Percentiles rank a stretch among this genome's conserved stretches.
These are phyloP conservation scores for Mycteria americana DNA, from an alignment of 2,797 vertebrate species.

Conservation along the genomic window DNA sequence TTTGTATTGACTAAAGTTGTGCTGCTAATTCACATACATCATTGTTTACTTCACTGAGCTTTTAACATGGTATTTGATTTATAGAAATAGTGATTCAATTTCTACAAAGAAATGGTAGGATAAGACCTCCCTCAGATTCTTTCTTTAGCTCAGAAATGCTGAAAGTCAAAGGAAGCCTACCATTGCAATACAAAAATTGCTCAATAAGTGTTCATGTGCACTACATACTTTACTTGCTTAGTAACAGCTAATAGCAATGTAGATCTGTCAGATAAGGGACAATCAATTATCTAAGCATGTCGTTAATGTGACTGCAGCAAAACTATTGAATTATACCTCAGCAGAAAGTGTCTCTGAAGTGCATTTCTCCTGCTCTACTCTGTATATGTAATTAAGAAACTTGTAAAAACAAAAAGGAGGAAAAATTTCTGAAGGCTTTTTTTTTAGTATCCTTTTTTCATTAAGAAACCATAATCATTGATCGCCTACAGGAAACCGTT, in stretches of 20 bases:
- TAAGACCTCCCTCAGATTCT: slow-evolving; percentile 20
- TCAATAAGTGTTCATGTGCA: not conserved
- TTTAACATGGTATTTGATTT: slow-evolving; percentile 75
- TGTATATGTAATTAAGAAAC: not conserved
- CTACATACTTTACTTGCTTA: not conserved
- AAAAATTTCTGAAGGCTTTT: not conserved
- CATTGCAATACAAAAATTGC: slow-evolving; percentile 26
- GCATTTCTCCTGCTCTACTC: not conserved
- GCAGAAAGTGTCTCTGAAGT: not conserved
- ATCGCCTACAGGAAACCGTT: not conserved
- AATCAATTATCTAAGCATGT: slow-evolving; percentile 49
- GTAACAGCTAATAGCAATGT: slow-evolving; percentile 23
- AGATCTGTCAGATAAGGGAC: slow-evolving; percentile 49
- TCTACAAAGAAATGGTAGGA: slow-evolving; percentile 36
- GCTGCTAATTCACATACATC: slow-evolving; percentile 73
- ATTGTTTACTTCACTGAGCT: slow-evolving; percentile 72
- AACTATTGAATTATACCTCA: not conserved
- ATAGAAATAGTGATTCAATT: slow-evolving; percentile 68
- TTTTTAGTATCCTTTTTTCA: not conserved
- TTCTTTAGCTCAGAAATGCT: slow-evolving; percentile 3
- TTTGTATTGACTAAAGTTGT: slow-evolving; percentile 69
- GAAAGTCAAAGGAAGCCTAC: slow-evolving; percentile 36
- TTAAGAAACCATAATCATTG: not conserved
- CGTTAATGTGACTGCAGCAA: slow-evolving; percentile 44
- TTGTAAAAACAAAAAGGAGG: not conserved